Base-by-base conservation (phyloP, 2,888 invertebrate species). In the Odontothrips loti region DNA sequence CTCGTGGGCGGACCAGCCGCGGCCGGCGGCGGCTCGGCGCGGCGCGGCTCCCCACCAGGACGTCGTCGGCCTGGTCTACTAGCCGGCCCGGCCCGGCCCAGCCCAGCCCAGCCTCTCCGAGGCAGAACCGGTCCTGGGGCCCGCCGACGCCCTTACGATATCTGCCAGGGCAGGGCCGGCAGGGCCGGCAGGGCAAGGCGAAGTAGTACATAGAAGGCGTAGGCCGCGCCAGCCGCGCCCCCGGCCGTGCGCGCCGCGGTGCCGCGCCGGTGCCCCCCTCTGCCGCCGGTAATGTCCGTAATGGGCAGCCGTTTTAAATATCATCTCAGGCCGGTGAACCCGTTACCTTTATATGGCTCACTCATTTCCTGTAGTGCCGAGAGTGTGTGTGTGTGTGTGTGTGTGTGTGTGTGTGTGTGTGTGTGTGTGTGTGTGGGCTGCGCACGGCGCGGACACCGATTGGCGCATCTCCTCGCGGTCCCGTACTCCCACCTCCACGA, bases 311-410 rank as follows among this genome's bases (percentile, higher is more conserved):
- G 68, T 75, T 75, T 75, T 75, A 75, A 75, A 75, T 75, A 75
- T 75, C 68, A 75, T 27, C 58, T 58, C 58, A 4, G 34, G 34
- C 34, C 3, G 17, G 12, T 58, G 58, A 58, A 15, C 68, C 68
- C 68, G 68, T 75, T 75, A 10, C 23, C 58, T 75, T 23, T 75
- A 75, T 75, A 75, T 27, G 68, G 68, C 68, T 75, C 68, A 27
- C 68, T 75, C 68, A 75, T 75, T 75, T 75, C 68, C 23, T 17
- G 58, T 58, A n/a, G n/a, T n/a, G n/a, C n/a, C n/a, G n/a, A n/a
- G n/a, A n/a, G 12, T 15, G 17, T 17, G 58, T 20, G 20, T 51
- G 15, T 43, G 34, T 43, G 34, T 43, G 34, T 43, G 34, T 43
- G 34, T 58, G 12, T 15, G 17, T 17, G 58, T 20, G 20, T 51